Conservation (phyloP, 1,140 invertebrate genomes). For the Ostrea denselamellosa region DNA sequence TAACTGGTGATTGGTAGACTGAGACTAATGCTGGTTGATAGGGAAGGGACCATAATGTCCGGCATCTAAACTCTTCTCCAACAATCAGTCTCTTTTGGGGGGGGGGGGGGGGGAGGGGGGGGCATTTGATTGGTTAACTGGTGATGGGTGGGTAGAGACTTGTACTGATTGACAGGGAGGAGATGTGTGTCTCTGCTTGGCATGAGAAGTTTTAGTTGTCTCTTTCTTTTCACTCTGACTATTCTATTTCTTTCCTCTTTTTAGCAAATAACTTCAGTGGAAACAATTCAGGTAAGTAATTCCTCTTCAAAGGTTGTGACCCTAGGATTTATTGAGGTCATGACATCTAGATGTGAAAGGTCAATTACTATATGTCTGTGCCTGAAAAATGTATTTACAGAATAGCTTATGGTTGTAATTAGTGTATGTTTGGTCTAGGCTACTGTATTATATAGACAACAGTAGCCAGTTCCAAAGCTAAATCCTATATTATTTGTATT, state of each 20-base stretch:
- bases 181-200: slow-evolving; percentile 8
- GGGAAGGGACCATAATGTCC: too few relatives aligned
- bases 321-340: slow-evolving; percentile 3
- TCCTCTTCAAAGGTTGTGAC: slow-evolving; percentile 26
- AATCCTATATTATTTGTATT: not conserved
- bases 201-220: slow-evolving; percentile 3
- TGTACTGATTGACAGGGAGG: slow-evolving; percentile 1
- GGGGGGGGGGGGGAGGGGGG: too few relatives aligned
- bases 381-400: not conserved
- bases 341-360: slow-evolving; percentile 19
- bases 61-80: too few relatives aligned
- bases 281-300: slow-evolving; percentile 46
- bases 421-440: not conserved
- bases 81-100: not conserved
- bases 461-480: not conserved
- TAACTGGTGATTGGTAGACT: too few relatives aligned
- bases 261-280: slow-evolving; percentile 56
- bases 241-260: slow-evolving; percentile 48
- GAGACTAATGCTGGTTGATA: too few relatives aligned
- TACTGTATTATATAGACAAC: not conserved
- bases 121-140: not conserved
- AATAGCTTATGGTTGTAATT: not conserved
- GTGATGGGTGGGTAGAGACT: not conserved
- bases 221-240: slow-evolving; percentile 43
- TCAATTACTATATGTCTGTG: not conserved